Evolutionary conservation across 2,113 vertebrate species (phyloP).

Genomic region (Scalopus aquaticus): DNA sequence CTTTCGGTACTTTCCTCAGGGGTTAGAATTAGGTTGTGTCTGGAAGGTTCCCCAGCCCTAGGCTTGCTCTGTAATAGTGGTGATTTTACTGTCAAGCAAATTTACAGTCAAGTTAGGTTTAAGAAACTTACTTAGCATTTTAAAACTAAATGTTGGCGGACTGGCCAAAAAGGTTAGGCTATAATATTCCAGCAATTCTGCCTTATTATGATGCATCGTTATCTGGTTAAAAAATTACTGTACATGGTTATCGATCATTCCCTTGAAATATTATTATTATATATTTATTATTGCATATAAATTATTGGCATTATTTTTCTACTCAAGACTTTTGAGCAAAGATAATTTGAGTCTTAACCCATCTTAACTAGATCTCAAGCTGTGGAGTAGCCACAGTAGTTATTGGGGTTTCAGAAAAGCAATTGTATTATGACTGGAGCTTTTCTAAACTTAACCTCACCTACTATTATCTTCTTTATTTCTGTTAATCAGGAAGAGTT

Average conservation of each 20-base stretch:
- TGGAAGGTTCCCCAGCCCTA: not conserved
- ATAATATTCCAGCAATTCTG: not conserved
- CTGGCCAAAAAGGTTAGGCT: not conserved
- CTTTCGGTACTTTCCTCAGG: not conserved
- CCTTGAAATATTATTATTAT: slow-evolving; percentile 33
- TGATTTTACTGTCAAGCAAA: not conserved
- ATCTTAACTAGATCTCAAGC: not conserved
- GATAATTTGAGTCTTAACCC: not conserved
- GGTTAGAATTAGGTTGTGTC: not conserved
- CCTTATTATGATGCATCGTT: not conserved
- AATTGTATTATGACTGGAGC: not conserved
- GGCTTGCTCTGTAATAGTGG: not conserved
- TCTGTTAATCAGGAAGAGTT: slow-evolving; percentile 4
- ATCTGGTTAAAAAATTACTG: not conserved
- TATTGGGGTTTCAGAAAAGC: not conserved
- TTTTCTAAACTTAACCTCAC: slow-evolving; percentile 40
- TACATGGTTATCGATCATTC: not conserved
- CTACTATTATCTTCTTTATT: slow-evolving; percentile 36
- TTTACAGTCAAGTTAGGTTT: not conserved
- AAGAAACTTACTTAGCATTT: not conserved
- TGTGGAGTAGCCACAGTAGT: not conserved
- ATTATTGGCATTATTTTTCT: slow-evolving; percentile 18
- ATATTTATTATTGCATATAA: not conserved
- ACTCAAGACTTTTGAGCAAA: not conserved
- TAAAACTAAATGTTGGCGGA: not conserved